Conservation (phyloP, 2,888 invertebrate species). For the Apamea sordens region DNA sequence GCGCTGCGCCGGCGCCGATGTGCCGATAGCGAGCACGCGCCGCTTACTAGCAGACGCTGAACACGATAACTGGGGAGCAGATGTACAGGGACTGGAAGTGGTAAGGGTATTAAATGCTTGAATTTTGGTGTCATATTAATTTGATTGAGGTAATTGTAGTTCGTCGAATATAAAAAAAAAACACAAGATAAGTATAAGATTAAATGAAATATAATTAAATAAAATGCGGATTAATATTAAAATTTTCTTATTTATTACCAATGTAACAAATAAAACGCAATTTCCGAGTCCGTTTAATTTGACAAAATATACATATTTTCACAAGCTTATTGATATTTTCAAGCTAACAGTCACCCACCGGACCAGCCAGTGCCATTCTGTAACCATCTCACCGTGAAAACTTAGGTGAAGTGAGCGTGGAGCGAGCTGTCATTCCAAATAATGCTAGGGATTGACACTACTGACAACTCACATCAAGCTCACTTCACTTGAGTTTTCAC, state of each 20-base stretch:
- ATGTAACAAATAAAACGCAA: neutral
- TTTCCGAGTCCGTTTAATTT: neutral
- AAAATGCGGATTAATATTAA: too few relatives aligned
- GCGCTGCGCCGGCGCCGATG: constrained; percentile 67
- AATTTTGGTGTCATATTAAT: neutral
- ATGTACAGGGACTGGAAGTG: constrained; percentile 44
- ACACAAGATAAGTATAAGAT: too few relatives aligned
- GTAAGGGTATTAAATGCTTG: neutral
- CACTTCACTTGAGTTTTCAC: too few relatives aligned
- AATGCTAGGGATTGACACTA: too few relatives aligned
- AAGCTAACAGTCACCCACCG: neutral
- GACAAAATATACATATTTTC: neutral
- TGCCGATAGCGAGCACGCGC: constrained; percentile 72
- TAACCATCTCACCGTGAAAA: too few relatives aligned
- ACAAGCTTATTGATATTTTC: neutral
- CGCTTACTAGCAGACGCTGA: constrained; percentile 70
- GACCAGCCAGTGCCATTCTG: too few relatives aligned
- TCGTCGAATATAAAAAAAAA: too few relatives aligned
- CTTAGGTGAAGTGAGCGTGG: too few relatives aligned
- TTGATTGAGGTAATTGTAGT: neutral
- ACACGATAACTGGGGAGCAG: constrained; percentile 51
- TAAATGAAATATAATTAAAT: too few relatives aligned
- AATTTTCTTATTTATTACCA: too few relatives aligned
- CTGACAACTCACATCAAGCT: too few relatives aligned
- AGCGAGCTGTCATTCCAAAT: too few relatives aligned